These are phyloP conservation scores for Ochropleura leucogaster DNA, from an alignment of 2,888 invertebrate genomes.

Conservation along the genomic window DNA sequence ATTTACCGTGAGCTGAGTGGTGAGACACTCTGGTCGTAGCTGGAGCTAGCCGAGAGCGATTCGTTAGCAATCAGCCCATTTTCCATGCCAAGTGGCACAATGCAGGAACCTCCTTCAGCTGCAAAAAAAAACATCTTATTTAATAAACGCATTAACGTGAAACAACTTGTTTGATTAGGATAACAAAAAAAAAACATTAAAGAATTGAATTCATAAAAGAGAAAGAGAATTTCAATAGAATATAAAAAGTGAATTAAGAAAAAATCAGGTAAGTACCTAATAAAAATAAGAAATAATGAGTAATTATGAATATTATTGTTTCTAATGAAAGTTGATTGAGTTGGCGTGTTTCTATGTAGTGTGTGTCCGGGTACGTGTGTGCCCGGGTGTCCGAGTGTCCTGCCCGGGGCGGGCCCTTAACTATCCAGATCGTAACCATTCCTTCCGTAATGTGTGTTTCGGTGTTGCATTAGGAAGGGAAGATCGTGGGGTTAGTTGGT, in stretches of 20 bases:
- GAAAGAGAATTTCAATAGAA: conserved; percentile 2
- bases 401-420: conserved; percentile 28
- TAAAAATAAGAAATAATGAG: conserved; percentile 37
- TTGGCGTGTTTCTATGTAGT: conserved; percentile 72
- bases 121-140: conserved; percentile 61
- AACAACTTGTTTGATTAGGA: conserved; percentile 17
- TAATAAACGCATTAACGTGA: conserved; percentile 29
- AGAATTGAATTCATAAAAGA: conserved; percentile 14
- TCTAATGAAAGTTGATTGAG: conserved; percentile 32
- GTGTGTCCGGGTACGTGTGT: conserved; percentile 41
- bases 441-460: conserved; percentile 47
- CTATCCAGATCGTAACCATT: conserved; percentile 40
- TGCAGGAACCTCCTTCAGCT: conserved; percentile 92
- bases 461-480: conserved; percentile 56
- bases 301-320: conserved; percentile 48
- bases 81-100: conserved; percentile 96
- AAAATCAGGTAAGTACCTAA: not conserved
- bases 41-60: conserved; percentile 96
- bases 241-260: not conserved
- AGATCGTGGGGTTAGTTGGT: conserved; percentile 18
- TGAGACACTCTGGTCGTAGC: conserved; percentile 96
- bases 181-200: conserved; percentile 14
- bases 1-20: conserved; percentile 96
- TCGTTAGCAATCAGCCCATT: conserved; percentile 95
- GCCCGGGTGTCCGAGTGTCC: not conserved